Base-by-base conservation (phyloP, 2,888 invertebrate genomes). In the Ophion obscuratus region DNA sequence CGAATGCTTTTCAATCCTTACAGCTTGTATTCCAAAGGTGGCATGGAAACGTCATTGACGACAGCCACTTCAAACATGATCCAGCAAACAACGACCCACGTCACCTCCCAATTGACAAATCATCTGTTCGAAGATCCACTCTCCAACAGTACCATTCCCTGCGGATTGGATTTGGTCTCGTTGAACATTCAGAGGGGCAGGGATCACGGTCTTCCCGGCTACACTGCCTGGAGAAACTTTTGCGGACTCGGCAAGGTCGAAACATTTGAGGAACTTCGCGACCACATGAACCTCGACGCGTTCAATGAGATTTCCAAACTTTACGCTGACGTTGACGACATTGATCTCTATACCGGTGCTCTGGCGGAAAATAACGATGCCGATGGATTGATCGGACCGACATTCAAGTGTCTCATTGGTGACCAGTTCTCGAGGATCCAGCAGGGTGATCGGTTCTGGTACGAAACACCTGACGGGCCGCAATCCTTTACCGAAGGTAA, bases 321-420 rank as follows among this genome's bases (percentile, higher is more conserved):
- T 81, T 98, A 97, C 91, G 95, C 95, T 96, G 96, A 95, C 47
- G 97, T 98, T 0, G 96, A 97, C 6, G 98, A 99, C 93, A 96
- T 99, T 47, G 99, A 99, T 93, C 93, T 98, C 44, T 99, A 98
- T 94, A 97, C 98, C 0, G 99, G 98, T 0, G 97, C 97, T 0
- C 92, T 98, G 61, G 97, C 98, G 17, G 99, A 99, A 92, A 95
- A 95, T 11, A 97, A 97, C 0, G 91, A 95, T 81, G 94, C 95
- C 89, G 97, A 95, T 3, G 96, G 97, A 1, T 95, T 98, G 27
- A 95, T 98, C 75, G 98, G 98, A 0, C 97, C 98, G 0, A 97
- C 98, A 1, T 96, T 98, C 78, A 97, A 96, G 24, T 99, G 98
- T 91, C 95, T 99, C 86, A 95, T 99, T 70, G 95, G 97, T 0